These are phyloP conservation scores for Syrista parreyssii DNA, from an alignment of 2,888 invertebrate genomes.

Conservation along the genomic window DNA sequence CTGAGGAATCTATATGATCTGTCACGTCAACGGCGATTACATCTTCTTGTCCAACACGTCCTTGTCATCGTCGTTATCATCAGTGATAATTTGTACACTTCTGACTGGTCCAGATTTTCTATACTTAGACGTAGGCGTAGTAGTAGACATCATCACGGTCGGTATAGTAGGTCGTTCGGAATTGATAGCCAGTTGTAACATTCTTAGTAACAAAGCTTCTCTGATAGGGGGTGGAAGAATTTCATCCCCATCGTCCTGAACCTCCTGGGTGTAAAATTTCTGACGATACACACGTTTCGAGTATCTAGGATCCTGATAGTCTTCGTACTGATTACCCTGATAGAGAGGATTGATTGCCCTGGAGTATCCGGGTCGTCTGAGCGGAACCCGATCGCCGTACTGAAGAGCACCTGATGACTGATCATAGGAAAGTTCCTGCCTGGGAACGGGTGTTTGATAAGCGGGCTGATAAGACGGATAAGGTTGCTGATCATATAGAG, in stretches of 20 bases:
- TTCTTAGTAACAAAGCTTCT: slow-evolving; percentile 77
- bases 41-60: slow-evolving; percentile 55
- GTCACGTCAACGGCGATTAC: slow-evolving; percentile 20
- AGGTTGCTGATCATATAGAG: slow-evolving; percentile 60
- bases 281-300: slow-evolving; percentile 59
- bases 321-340: slow-evolving; percentile 54
- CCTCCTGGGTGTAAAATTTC: slow-evolving; percentile 54
- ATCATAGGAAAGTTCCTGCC: slow-evolving; percentile 48
- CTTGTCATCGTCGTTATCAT: slow-evolving; percentile 68
- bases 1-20: background rate
- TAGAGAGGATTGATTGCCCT: slow-evolving; percentile 49
- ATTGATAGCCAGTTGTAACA: slow-evolving; percentile 79
- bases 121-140: slow-evolving; percentile 61
- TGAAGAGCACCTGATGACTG: slow-evolving; percentile 29
- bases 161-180: slow-evolving; percentile 66
- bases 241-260: slow-evolving; percentile 68
- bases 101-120: slow-evolving; percentile 71
- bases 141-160: slow-evolving; percentile 45
- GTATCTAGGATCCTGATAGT: slow-evolving; percentile 55
- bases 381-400: slow-evolving; percentile 55
- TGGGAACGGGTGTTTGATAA: slow-evolving; percentile 50
- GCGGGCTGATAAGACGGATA: slow-evolving; percentile 66
- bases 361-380: slow-evolving; percentile 45
- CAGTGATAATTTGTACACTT: slow-evolving; percentile 79
- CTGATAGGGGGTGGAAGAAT: slow-evolving; percentile 77